These are phyloP conservation scores for Jordanella pulchra DNA, from an alignment of 2,797 vertebrate species.

Conservation along the genomic window DNA sequence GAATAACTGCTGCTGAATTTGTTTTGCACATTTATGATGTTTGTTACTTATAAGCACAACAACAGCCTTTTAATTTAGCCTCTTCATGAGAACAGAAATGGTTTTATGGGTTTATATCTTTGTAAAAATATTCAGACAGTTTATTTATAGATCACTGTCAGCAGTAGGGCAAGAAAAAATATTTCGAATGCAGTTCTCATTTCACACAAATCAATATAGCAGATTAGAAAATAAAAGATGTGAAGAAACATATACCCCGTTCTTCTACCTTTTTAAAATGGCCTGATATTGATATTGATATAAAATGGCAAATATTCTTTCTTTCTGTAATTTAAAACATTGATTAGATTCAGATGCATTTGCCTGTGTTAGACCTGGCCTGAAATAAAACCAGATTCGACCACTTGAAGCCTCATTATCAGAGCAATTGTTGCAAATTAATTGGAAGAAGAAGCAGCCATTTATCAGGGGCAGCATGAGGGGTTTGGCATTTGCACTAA, in stretches of 20 bases:
- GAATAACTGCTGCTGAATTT: neutral
- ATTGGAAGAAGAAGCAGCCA: constrained; percentile 26
- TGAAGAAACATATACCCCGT: neutral
- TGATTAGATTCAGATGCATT: no score
- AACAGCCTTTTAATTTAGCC: no score
- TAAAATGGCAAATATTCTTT: neutral
- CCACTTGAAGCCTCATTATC: neutral
- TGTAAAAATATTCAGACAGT: neutral
- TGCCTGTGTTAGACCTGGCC: neutral
- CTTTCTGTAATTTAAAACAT: neutral
- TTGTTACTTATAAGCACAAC: no score
- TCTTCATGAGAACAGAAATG: no score
- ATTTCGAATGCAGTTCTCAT: neutral
- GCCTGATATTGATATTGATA: no score
- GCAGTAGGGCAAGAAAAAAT: neutral
- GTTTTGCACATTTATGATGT: neutral
- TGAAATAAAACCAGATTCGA: neutral
- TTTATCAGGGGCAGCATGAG: constrained; percentile 34
- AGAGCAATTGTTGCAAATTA: constrained; percentile 1
- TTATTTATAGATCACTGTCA: neutral
- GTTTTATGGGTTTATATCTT: neutral
- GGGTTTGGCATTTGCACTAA: constrained; percentile 20
- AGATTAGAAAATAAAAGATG: neutral
- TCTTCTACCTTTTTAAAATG: neutral
- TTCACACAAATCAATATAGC: neutral